A percentile compares a stretch with the other conserved stretches of the same genome.
phyloP scores from a whole-genome alignment of 2,888 invertebrate genomes.

The Liopterus haemorrhoidalis region DNA sequence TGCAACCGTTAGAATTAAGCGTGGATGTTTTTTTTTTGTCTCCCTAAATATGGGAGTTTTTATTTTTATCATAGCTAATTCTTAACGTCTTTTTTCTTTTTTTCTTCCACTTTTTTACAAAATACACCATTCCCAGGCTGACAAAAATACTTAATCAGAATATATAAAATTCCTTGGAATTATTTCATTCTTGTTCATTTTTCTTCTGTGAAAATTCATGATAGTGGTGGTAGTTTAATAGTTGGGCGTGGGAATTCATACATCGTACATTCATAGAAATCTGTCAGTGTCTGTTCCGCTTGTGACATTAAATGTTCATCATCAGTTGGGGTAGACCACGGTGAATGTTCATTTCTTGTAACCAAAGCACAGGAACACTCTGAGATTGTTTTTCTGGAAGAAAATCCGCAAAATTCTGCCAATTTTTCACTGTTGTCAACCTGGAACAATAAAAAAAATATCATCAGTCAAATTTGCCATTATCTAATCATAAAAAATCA shows the following conservation, averaged over 20 bases:
- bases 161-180: too few relatives aligned
- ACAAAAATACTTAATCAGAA: too few relatives aligned
- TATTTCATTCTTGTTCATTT: too few relatives aligned
- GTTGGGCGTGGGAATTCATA: constrained; percentile 58
- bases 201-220: too few relatives aligned
- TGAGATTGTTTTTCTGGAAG: constrained; percentile 45
- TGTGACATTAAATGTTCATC: constrained; percentile 52
- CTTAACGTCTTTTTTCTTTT: too few relatives aligned
- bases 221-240: constrained; percentile 53
- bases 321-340: constrained; percentile 46
- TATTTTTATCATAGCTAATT: too few relatives aligned
- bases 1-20: too few relatives aligned
- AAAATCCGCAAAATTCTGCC: constrained; percentile 49
- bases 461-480: too few relatives aligned
- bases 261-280: constrained; percentile 62
- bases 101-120: too few relatives aligned
- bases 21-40: too few relatives aligned
- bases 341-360: constrained; percentile 50
- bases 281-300: constrained; percentile 57
- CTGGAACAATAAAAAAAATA: constrained; percentile 46
- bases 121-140: too few relatives aligned
- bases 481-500: constrained; percentile 19
- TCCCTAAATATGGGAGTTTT: too few relatives aligned
- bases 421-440: constrained; percentile 51
- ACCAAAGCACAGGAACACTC: constrained; percentile 55